phyloP scores from a whole-genome alignment of 2,113 vertebrate genomes.

The Lepisosteus osseus region DNA sequence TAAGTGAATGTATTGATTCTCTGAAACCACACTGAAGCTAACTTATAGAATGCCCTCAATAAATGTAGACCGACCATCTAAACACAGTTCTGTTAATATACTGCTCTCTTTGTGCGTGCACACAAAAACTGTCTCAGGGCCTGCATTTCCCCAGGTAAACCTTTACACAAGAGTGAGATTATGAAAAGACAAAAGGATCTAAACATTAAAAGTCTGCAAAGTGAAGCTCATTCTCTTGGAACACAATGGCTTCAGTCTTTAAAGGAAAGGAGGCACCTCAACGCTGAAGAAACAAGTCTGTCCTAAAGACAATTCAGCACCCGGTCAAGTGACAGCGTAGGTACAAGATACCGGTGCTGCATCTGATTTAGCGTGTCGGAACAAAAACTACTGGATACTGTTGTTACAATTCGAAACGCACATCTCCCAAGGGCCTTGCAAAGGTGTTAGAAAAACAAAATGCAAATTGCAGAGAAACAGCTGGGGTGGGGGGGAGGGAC shows the following conservation, averaged over 20 bases:
- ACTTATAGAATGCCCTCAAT: background rate
- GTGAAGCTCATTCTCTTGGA: background rate
- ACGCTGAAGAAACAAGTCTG: background rate
- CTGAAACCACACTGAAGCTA: background rate
- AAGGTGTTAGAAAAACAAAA: background rate
- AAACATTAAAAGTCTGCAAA: no score
- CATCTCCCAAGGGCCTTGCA: background rate
- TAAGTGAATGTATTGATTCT: background rate
- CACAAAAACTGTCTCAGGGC: no score
- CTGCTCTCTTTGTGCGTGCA: no score
- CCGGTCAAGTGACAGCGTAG: background rate
- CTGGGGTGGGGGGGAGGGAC: no score
- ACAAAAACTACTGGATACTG: background rate
- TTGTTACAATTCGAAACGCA: background rate
- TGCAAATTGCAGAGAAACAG: no score
- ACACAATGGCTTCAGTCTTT: background rate
- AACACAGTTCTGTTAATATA: no score
- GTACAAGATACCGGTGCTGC: background rate
- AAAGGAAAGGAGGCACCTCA: background rate
- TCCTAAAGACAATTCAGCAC: background rate
- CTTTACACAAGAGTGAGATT: no score
- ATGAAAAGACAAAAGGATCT: no score
- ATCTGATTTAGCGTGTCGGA: background rate
- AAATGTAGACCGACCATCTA: background rate
- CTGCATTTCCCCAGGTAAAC: no score